Evolutionary conservation across 2,888 invertebrate genomes (phyloP).

Genomic region (Keiferia lycopersicella): DNA sequence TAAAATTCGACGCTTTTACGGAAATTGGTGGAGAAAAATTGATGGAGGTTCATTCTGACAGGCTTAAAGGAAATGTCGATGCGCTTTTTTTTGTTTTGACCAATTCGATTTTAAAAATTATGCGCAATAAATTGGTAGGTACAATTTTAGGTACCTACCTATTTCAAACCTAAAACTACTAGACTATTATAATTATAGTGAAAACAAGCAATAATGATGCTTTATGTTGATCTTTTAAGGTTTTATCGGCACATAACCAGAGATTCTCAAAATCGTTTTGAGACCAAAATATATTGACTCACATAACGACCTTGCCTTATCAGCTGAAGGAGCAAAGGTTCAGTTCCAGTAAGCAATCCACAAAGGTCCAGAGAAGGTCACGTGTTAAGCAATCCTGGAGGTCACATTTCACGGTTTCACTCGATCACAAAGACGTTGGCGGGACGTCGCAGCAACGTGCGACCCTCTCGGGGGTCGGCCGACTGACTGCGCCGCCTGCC

Average conservation of each 20-base stretch:
- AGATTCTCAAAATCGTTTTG: neutral
- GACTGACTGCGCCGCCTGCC: slow-evolving; percentile 65
- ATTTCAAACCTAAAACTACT: no score
- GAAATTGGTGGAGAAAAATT: neutral
- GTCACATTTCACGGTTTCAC: neutral
- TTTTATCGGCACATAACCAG: neutral
- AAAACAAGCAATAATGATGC: neutral
- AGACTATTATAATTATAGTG: no score
- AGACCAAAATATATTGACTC: slow-evolving; percentile 2
- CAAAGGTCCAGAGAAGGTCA: slow-evolving; percentile 34
- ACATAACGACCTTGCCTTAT: slow-evolving; percentile 4
- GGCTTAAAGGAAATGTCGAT: neutral
- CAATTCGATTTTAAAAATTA: no score
- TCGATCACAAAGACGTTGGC: neutral
- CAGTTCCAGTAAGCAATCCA: slow-evolving; percentile 23
- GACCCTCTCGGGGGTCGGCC: slow-evolving; percentile 55
- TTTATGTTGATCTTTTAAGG: neutral
- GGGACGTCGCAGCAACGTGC: slow-evolving; percentile 64
- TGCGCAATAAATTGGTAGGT: no score
- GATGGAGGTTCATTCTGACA: neutral
- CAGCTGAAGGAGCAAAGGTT: slow-evolving; percentile 32
- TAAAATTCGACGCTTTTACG: neutral
- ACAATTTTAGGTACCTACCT: no score
- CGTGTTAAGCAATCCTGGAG: slow-evolving; percentile 35
- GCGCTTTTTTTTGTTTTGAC: no score